Evolutionary conservation across 2,888 invertebrate genomes (phyloP).

Genomic region (Phaedon cochleariae): DNA sequence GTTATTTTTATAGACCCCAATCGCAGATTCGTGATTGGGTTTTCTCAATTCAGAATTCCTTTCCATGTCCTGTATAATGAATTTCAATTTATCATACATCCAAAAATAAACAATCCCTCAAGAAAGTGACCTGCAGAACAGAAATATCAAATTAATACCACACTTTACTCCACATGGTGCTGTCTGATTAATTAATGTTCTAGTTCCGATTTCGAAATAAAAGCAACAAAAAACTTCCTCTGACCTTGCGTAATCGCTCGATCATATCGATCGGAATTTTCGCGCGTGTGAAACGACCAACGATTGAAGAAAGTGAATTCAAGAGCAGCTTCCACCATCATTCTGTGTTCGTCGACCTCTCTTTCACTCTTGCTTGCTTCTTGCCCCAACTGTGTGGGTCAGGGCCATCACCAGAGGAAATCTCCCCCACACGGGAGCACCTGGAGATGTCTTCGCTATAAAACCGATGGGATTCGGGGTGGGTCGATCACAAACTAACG

Average conservation of each 20-base stretch:
- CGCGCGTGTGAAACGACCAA: slow-evolving; percentile 13
- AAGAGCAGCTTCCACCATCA: slow-evolving; percentile 3
- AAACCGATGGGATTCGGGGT: slow-evolving; percentile 21
- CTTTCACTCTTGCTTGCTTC: slow-evolving; percentile 20
- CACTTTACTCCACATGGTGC: too few species aligned
- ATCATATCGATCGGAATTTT: slow-evolving; percentile 2
- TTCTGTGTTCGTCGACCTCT: slow-evolving; percentile 16
- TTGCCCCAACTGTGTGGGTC: slow-evolving; percentile 10
- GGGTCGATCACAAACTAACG: slow-evolving; percentile 12
- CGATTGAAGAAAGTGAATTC: slow-evolving; percentile 17
- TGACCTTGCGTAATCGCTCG: neutral
- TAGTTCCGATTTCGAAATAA: neutral
- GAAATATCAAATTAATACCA: too few species aligned
- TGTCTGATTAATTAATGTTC: too few species aligned
- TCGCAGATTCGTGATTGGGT: too few species aligned
- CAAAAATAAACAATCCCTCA: too few species aligned
- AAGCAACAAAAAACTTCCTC: neutral
- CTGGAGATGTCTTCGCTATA: slow-evolving; percentile 21
- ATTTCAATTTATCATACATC: too few species aligned
- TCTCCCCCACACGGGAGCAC: slow-evolving; percentile 3
- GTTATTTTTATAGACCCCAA: too few species aligned
- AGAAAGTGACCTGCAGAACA: too few species aligned
- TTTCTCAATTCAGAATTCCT: too few species aligned
- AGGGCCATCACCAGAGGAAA: slow-evolving; percentile 18
- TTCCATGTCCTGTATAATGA: too few species aligned